Evolutionary conservation across 2,113 vertebrate genomes (phyloP), one percentile per base, ranked within the genome.

Genomic region (Egretta garzetta): DNA sequence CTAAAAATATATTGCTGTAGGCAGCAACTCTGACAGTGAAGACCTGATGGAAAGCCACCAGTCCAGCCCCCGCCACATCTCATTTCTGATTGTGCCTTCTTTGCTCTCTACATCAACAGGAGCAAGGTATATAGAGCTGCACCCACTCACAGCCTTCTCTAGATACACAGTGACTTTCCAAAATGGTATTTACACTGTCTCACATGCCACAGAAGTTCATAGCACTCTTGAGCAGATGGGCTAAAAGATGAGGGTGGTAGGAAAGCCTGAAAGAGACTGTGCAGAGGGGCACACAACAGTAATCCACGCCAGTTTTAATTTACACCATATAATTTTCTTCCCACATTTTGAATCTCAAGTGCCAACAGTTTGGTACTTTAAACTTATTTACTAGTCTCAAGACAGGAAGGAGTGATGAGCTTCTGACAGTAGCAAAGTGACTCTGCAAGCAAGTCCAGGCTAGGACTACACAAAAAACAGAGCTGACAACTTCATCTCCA

Each of bases 1-100:
- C 90, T 92, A 95, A 94, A 97, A 93, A 94, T 96, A 66, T 1
- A 45, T 49, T 37, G 30, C 45, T 73, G 96, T 96, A 96, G 97
- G 93, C 92, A 95, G 93, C 50, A 88, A 58, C 45, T 95, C 67
- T 88, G 87, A 95, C 87, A 95, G 93, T 30, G 28, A 95, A 86
- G 90, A 80, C 85, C 93, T 95, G 88, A 94, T 76, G 49, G 85
- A 94, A 95, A 62, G 14, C 71, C 90, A 96, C 85, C 74, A 73
- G 92, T 86, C 67, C 95, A 95, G 75, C 92, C 92, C 92, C 85
- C 92, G 1, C 41, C 74, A 47, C 8, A 6, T 67, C 63, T 43
- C 60, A 75, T 89, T 95, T 70, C 83, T 92, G 66, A 76, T 95
- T n/a, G 11, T 68, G 39, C 75, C 50, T 77, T 37, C 81, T 70